Conservation (phyloP, 2,113 vertebrate species). For the Cephalopholis sonnerati region DNA sequence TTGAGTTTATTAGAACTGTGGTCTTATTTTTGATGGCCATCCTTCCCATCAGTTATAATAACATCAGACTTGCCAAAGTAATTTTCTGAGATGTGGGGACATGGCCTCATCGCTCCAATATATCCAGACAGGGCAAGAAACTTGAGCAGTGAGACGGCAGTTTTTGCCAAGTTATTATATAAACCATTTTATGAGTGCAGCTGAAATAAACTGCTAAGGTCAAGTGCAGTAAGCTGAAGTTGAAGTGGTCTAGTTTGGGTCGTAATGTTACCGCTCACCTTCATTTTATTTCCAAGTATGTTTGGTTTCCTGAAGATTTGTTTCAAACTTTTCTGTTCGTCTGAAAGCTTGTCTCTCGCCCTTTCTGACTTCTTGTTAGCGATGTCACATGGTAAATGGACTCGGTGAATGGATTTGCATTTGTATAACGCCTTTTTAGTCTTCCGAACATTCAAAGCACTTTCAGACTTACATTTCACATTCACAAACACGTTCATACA, state of each 20-base stretch:
- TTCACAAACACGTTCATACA: too few relatives aligned
- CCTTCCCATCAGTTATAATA: neutral
- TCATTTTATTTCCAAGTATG: too few relatives aligned
- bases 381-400: neutral
- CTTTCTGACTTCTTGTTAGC: neutral
- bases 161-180: neutral
- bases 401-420: too few relatives aligned
- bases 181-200: neutral
- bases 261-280: too few relatives aligned
- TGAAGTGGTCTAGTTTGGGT: too few relatives aligned
- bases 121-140: neutral
- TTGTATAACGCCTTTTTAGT: too few relatives aligned
- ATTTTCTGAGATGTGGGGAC: neutral
- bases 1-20: neutral
- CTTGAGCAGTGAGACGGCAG: neutral
- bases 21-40: neutral
- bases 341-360: neutral
- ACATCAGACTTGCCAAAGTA: neutral
- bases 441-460: too few relatives aligned
- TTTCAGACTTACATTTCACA: too few relatives aligned
- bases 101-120: neutral
- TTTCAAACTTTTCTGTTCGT: too few relatives aligned
- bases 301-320: too few relatives aligned
- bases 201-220: too few relatives aligned
- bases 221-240: too few relatives aligned